These are phyloP conservation scores for Phytoseiulus persimilis DNA, from an alignment of 2,888 invertebrate genomes.

Conservation along the genomic window DNA sequence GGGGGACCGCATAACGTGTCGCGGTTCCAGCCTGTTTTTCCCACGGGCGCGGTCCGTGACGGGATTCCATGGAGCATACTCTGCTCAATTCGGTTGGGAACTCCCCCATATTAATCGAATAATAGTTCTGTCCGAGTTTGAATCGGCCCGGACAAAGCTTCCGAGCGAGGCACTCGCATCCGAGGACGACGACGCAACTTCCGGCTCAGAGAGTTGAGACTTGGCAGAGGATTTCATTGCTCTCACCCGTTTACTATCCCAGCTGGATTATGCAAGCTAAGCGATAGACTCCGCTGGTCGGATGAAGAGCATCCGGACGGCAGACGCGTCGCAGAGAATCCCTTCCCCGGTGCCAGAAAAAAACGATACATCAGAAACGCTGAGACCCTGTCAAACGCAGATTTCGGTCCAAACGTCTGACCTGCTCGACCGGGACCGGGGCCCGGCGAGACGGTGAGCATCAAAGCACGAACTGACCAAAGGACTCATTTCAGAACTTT, in stretches of 20 bases:
- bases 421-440: neutral
- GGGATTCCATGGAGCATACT: too few species aligned
- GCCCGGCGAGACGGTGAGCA: neutral
- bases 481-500: too few species aligned
- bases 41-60: too few species aligned
- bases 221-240: neutral
- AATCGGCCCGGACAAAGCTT: too few species aligned
- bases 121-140: too few species aligned
- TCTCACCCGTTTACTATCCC: neutral
- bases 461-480: too few species aligned
- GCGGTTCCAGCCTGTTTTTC: neutral
- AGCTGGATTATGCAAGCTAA: neutral
- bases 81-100: too few species aligned
- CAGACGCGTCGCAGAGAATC: neutral
- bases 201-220: neutral
- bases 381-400: neutral
- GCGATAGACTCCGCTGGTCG: neutral
- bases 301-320: neutral
- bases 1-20: neutral
- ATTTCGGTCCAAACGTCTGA: neutral
- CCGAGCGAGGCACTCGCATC: too few species aligned
- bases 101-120: too few species aligned
- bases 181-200: neutral
- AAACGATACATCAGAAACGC: neutral
- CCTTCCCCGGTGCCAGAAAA: neutral